phyloP scores from a whole-genome alignment of 2,797 vertebrate genomes.

The Triplophysa yarkandensis region DNA sequence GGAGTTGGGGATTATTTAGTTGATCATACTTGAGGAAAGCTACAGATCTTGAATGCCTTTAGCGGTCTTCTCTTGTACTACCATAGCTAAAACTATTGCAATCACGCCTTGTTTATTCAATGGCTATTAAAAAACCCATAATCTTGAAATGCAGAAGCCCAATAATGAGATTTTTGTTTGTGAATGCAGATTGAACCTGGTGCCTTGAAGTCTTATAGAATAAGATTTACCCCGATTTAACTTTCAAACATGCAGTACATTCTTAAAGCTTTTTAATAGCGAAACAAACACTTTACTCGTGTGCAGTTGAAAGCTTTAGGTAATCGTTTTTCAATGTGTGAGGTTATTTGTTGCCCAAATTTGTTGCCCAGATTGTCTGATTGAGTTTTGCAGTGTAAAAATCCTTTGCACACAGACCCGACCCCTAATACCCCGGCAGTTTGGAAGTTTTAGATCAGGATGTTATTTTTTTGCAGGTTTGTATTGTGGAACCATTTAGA shows the following conservation, averaged over 20 bases:
- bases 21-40: constrained; percentile 5
- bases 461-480: background rate
- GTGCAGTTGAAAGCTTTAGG: constrained; percentile 3
- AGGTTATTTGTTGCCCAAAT: background rate
- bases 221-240: constrained; percentile 16
- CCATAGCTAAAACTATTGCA: background rate
- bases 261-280: constrained; percentile 17
- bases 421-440: background rate
- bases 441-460: background rate
- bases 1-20: background rate
- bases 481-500: background rate
- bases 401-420: background rate
- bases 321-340: constrained; percentile 7
- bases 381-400: constrained; percentile 12
- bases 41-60: constrained; percentile 1
- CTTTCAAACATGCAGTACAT: constrained; percentile 23
- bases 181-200: constrained; percentile 29
- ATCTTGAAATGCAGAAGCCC: background rate
- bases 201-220: constrained; percentile 44
- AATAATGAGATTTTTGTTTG: constrained; percentile 8
- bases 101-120: background rate
- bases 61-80: background rate
- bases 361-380: background rate
- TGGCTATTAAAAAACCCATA: background rate
- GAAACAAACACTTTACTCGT: constrained; percentile 17